Percentiles rank a stretch among this genome's conserved stretches.
These are phyloP conservation scores for Eucera pruinosa DNA, from an alignment of 2,888 invertebrate species.

Conservation along the genomic window DNA sequence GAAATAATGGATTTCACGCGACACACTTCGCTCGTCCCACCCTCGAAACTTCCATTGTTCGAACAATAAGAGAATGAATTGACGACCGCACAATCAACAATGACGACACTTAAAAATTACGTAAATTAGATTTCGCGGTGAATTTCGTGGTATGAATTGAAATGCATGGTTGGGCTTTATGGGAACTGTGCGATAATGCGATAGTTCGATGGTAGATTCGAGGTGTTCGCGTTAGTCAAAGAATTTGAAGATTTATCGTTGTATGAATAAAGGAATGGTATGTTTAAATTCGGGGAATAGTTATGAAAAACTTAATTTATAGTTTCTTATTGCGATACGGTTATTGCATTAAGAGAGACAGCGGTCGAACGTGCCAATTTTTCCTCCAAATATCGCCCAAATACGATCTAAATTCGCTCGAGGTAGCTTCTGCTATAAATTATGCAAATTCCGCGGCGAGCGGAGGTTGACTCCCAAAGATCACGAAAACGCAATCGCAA, in stretches of 20 bases:
- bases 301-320: background rate
- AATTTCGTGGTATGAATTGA: background rate
- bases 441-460: slow-evolving; percentile 20
- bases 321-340: background rate
- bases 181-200: background rate
- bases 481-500: slow-evolving; percentile 14
- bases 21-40: background rate
- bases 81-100: background rate
- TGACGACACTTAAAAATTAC: slow-evolving; percentile 16
- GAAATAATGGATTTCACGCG: slow-evolving; percentile 21
- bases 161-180: background rate
- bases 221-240: background rate
- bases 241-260: background rate
- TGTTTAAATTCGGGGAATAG: background rate
- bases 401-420: slow-evolving; percentile 13
- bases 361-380: background rate
- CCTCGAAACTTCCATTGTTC: background rate
- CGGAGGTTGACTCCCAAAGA: slow-evolving; percentile 3
- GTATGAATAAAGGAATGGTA: background rate
- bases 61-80: slow-evolving; percentile 8
- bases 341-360: background rate
- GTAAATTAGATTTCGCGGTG: background rate
- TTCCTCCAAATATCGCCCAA: background rate
- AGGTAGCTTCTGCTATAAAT: slow-evolving; percentile 16
- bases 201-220: background rate